A percentile compares a stretch with the other conserved stretches of the same genome.
Conservation (phyloP, 1,140 invertebrate genomes). For the Formica selysi region DNA sequence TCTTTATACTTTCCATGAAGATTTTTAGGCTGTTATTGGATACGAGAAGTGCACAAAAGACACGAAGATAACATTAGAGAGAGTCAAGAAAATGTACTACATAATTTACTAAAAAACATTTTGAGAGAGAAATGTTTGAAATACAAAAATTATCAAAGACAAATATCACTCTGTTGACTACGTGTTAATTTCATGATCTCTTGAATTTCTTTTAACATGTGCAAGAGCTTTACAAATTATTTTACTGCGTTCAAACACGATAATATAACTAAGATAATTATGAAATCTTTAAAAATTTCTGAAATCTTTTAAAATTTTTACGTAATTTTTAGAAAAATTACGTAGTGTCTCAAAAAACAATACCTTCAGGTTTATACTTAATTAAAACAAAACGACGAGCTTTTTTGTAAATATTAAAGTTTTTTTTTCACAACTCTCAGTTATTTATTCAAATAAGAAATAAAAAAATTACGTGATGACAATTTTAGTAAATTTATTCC, state of each 20-base stretch:
- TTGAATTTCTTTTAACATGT: background rate
- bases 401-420: background rate
- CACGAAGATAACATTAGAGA: background rate
- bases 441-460: background rate
- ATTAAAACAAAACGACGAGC: background rate
- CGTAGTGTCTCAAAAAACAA: background rate
- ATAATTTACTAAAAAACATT: conserved; percentile 13
- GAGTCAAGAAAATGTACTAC: background rate
- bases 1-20: conserved; percentile 19
- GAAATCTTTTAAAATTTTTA: too few relatives aligned
- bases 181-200: background rate
- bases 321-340: background rate
- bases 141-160: conserved; percentile 15
- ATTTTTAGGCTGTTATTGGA: conserved; percentile 43
- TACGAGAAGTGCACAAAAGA: background rate
- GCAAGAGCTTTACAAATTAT: background rate
- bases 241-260: too few relatives aligned
- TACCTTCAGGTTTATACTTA: background rate
- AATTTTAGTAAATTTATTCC: background rate
- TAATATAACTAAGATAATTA: too few relatives aligned
- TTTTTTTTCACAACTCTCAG: background rate
- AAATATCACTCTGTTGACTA: background rate
- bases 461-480: conserved; percentile 4
- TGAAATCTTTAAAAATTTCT: too few relatives aligned
- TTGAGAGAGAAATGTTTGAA: background rate